Percentiles rank a stretch among this genome's conserved stretches.
Evolutionary conservation across 2,113 vertebrate genomes (phyloP).

Genomic region (Cacatua alba): DNA sequence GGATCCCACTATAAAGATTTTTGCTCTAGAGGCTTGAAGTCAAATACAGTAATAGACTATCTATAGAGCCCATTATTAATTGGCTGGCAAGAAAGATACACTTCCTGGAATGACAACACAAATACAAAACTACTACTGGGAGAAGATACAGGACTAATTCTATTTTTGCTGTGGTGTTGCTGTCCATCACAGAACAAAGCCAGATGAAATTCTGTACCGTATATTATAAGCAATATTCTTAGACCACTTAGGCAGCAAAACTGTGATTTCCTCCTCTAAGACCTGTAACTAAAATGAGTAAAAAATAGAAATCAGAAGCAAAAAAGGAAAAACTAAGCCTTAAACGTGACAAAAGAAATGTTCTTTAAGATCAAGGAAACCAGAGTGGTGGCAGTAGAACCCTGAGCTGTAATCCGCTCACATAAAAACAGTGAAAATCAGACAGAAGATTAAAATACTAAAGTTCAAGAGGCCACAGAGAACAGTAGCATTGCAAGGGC

Average conservation of each 20-base stretch:
- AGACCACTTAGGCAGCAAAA: neutral
- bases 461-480: constrained; percentile 50
- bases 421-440: constrained; percentile 27
- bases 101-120: neutral
- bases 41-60: neutral
- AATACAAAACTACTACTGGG: neutral
- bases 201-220: neutral
- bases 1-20: neutral
- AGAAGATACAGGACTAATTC: neutral
- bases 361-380: constrained; percentile 24
- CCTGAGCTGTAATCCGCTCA: neutral
- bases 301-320: neutral
- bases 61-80: neutral
- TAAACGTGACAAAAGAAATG: neutral
- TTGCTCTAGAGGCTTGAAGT: neutral
- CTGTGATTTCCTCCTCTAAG: neutral
- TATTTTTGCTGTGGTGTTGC: neutral
- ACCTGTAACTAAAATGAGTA: neutral
- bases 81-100: neutral
- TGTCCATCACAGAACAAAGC: neutral
- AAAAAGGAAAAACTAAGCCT: neutral
- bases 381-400: neutral
- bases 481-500: constrained; percentile 48
- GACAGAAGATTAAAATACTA: constrained; percentile 43
- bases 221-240: neutral